Evolutionary conservation across 2,888 invertebrate species (phyloP), one percentile per base, ranked within the genome.

Genomic region (Hypomecis punctinalis): DNA sequence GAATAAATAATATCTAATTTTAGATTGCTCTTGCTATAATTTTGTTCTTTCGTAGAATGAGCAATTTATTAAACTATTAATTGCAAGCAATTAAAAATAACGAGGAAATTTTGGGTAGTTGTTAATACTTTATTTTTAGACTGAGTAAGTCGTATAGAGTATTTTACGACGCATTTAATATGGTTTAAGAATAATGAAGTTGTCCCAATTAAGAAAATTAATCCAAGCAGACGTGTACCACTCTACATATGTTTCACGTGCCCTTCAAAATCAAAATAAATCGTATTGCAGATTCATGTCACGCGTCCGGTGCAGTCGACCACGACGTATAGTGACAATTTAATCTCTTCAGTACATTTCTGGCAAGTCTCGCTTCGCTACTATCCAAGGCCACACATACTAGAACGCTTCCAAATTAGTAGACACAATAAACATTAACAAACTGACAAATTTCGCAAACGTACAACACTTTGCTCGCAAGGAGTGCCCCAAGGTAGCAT

Each of bases 401-500:
- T 80, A 81, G 79, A 73, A 68, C 71, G 72, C 65, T 70, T 69
- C 76, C 73, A 76, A 79, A 79, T 80, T 79, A 72, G 78, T 77
- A 69, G 71, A 75, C 68, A 65, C 63, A 72, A 73, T 72, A 72
- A 74, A 77, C 74, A 75, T 75, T 71, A 74, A 65, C 72, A 73
- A 74, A 75, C 70, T 69, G 69, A 69, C 71, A 71, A 71, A 74
- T 77, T 77, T 77, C 71, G 72, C 75, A 73, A 72, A 67, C 58
- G 54, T 43, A 61, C 67, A 57, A 46, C 63, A 57, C 54, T 68
- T 49, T 56, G 57, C 65, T 39, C 47, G 63, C 67, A 66, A 61
- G 70, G 73, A 71, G 74, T 72, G 69, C 68, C 75, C 65, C 79
- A 83, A 76, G 77, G 79, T 48, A 71, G 71, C 72, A 61, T 67